A percentile compares a stretch with the other conserved stretches of the same genome.
These are phyloP conservation scores for Cloeon dipterum DNA, from an alignment of 2,888 invertebrate genomes.

Conservation along the genomic window DNA sequence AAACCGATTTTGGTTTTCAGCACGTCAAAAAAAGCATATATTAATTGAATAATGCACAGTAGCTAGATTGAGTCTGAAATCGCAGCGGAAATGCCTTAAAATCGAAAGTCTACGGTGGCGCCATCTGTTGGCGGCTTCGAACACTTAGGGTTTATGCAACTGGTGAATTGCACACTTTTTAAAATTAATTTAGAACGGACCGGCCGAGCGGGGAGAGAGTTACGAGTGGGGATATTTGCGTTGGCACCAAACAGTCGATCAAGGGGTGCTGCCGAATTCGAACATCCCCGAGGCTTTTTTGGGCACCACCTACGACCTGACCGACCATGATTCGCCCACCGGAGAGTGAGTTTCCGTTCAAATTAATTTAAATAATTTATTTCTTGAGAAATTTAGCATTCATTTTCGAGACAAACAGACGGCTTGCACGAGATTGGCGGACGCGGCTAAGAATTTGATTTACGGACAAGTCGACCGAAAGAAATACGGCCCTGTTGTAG, in stretches of 20 bases:
- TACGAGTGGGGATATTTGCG: neutral
- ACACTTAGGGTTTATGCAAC: too few relatives aligned
- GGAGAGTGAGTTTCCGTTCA: neutral
- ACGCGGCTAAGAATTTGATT: neutral
- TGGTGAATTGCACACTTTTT: too few relatives aligned
- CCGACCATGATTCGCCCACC: neutral
- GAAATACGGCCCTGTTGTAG: neutral
- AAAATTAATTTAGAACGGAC: neutral
- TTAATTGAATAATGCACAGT: too few relatives aligned
- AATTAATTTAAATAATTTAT: neutral
- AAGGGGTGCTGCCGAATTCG: neutral
- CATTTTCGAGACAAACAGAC: conserved; percentile 1
- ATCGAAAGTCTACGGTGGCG: too few relatives aligned
- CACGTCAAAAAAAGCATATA: too few relatives aligned
- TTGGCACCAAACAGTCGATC: conserved; percentile 1
- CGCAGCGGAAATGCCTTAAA: too few relatives aligned
- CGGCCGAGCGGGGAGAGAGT: neutral
- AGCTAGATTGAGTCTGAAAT: too few relatives aligned
- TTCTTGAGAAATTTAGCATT: neutral
- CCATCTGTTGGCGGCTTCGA: too few relatives aligned
- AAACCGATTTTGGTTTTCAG: too few relatives aligned
- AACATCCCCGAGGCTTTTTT: neutral
- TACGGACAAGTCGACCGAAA: neutral
- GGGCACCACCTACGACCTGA: neutral
- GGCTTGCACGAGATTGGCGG: neutral